These are phyloP conservation scores for Leuciscus idus DNA, from an alignment of 2,113 vertebrate genomes.

Conservation along the genomic window DNA sequence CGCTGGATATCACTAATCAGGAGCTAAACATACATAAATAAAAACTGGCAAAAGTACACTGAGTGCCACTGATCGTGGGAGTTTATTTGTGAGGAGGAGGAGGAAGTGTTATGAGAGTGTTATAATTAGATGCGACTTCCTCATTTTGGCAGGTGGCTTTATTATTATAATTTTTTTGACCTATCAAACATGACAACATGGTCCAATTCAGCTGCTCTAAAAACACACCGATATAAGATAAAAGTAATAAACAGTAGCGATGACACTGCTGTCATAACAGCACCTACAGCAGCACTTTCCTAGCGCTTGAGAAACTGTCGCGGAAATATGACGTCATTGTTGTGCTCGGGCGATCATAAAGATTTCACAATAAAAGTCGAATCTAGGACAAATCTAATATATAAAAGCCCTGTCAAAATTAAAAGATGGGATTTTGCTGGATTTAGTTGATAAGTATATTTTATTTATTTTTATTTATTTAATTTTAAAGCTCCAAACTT, in stretches of 20 bases:
- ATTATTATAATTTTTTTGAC: too few relatives aligned
- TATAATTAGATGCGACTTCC: neutral
- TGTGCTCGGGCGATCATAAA: neutral
- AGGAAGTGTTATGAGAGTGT: constrained; percentile 35
- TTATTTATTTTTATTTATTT: too few relatives aligned
- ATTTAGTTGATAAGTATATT: too few relatives aligned
- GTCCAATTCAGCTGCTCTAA: neutral
- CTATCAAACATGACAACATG: neutral
- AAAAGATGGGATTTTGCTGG: too few relatives aligned
- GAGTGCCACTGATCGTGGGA: neutral
- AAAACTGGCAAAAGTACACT: neutral
- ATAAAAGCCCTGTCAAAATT: too few relatives aligned
- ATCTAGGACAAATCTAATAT: too few relatives aligned
- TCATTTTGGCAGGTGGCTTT: constrained; percentile 16
- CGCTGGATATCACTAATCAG: neutral
- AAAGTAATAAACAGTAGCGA: neutral
- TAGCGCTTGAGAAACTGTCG: neutral
- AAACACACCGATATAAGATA: neutral
- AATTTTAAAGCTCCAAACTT: too few relatives aligned
- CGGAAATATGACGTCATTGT: neutral
- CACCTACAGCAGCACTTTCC: neutral
- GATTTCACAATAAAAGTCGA: neutral
- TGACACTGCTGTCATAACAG: neutral
- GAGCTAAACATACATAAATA: neutral
- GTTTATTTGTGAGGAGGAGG: constrained; percentile 23